Conservation (phyloP, 2,113 vertebrate genomes). For the Alces alces region DNA sequence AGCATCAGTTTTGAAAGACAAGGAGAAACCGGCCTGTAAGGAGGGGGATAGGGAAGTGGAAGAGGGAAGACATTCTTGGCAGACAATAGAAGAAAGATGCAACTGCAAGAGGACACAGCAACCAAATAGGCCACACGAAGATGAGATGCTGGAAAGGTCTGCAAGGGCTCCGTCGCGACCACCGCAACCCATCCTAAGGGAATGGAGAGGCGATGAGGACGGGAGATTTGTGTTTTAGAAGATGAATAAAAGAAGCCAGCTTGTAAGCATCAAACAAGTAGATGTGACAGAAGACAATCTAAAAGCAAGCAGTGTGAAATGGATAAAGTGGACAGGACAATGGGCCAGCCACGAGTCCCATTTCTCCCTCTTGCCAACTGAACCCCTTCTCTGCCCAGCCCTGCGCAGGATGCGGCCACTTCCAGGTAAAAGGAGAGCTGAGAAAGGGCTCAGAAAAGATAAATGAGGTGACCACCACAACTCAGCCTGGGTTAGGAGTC, state of each 20-base stretch:
- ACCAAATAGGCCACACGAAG: background rate
- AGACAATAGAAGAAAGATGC: background rate
- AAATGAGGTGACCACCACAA: background rate
- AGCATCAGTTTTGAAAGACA: background rate
- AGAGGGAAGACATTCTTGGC: background rate
- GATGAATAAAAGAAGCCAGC: background rate
- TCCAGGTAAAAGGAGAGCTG: background rate
- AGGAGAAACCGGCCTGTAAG: background rate
- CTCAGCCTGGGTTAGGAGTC: background rate
- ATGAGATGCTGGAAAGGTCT: background rate
- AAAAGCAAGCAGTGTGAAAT: background rate
- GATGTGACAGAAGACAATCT: background rate
- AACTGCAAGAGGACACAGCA: background rate
- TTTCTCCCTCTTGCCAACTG: background rate
- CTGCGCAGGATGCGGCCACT: background rate
- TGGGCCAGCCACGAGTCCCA: background rate
- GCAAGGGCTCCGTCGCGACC: background rate
- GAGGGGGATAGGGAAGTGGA: background rate
- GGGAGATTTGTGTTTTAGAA: background rate
- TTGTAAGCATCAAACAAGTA: background rate
- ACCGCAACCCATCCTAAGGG: background rate
- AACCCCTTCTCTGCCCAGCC: background rate
- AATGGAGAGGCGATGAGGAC: background rate
- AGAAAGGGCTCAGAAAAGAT: background rate
- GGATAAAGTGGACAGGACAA: background rate